A percentile compares a stretch with the other conserved stretches of the same genome.
Conservation (phyloP, 2,797 vertebrate species). For the Austrolebias charrua region DNA sequence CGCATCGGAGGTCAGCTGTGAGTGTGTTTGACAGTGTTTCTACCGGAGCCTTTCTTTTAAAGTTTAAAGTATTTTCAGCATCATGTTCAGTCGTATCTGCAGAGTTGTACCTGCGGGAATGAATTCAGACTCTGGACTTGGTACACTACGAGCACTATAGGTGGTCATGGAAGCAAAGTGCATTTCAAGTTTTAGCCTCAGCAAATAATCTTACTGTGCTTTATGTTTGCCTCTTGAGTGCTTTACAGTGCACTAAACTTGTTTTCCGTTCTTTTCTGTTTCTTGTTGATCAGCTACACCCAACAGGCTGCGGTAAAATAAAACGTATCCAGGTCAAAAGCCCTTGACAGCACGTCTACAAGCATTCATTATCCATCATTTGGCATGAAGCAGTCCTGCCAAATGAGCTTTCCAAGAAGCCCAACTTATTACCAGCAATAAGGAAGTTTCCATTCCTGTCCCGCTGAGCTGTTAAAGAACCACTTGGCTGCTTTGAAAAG, state of each 20-base stretch:
- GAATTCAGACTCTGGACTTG: background rate
- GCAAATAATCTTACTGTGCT: slow-evolving; percentile 5
- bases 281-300: background rate
- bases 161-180: slow-evolving; percentile 5
- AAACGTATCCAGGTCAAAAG: slow-evolving; percentile 20
- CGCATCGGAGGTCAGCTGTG: slow-evolving; percentile 6
- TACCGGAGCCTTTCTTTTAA: background rate
- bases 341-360: background rate
- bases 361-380: slow-evolving; percentile 18
- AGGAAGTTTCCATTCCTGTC: slow-evolving; percentile 1
- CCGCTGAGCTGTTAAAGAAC: slow-evolving; percentile 9
- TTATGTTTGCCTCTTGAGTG: background rate
- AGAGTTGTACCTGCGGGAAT: slow-evolving; percentile 5
- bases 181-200: slow-evolving; percentile 4
- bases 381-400: background rate
- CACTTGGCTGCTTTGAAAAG: background rate
- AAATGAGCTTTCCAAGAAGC: slow-evolving; percentile 5
- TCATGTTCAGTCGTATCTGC: background rate
- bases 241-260: background rate
- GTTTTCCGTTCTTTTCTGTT: background rate
- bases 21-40: background rate
- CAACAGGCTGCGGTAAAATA: slow-evolving; percentile 7
- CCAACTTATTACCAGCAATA: slow-evolving; percentile 15
- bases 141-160: background rate
- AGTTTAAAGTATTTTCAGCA: background rate